Evolutionary conservation across 1,140 invertebrate species (phyloP).

Genomic region (Cheumatopsyche charites): DNA sequence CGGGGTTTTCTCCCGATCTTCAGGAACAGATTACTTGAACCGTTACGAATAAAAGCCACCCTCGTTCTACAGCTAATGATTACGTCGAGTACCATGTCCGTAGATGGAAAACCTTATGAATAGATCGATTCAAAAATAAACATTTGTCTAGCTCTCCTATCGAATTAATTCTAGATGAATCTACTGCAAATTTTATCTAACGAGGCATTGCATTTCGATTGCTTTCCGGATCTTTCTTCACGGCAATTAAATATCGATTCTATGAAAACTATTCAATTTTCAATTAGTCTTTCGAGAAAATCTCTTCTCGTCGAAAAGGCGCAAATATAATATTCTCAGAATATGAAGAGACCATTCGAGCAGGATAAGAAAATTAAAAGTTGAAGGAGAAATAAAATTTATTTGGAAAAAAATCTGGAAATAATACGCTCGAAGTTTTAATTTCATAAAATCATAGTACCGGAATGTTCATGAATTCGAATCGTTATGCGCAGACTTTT

Average conservation of each 20-base stretch:
- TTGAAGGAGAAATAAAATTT: background rate
- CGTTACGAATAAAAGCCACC: slow-evolving; percentile 35
- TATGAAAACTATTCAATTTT: background rate
- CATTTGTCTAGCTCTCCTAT: too few species aligned
- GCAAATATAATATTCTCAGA: too few species aligned
- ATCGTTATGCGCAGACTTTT: slow-evolving; percentile 43
- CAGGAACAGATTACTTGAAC: slow-evolving; percentile 36
- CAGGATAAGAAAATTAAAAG: background rate
- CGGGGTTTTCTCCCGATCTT: slow-evolving; percentile 23
- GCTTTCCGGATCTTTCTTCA: too few species aligned
- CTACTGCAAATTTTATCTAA: too few species aligned
- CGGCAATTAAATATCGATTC: slow-evolving; percentile 42
- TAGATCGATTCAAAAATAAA: too few species aligned
- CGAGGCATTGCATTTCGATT: too few species aligned
- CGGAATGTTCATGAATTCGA: slow-evolving; percentile 40
- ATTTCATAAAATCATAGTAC: slow-evolving; percentile 33
- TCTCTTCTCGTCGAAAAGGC: too few species aligned
- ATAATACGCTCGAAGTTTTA: slow-evolving; percentile 32
- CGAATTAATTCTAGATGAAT: too few species aligned
- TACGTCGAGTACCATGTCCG: slow-evolving; percentile 23
- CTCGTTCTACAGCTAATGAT: slow-evolving; percentile 35
- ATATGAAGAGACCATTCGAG: slow-evolving; percentile 32
- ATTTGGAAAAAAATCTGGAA: background rate
- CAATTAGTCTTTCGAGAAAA: too few species aligned
- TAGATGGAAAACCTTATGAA: background rate